These are phyloP conservation scores for Lycia hirtaria DNA, from an alignment of 2,888 invertebrate genomes.

Conservation along the genomic window DNA sequence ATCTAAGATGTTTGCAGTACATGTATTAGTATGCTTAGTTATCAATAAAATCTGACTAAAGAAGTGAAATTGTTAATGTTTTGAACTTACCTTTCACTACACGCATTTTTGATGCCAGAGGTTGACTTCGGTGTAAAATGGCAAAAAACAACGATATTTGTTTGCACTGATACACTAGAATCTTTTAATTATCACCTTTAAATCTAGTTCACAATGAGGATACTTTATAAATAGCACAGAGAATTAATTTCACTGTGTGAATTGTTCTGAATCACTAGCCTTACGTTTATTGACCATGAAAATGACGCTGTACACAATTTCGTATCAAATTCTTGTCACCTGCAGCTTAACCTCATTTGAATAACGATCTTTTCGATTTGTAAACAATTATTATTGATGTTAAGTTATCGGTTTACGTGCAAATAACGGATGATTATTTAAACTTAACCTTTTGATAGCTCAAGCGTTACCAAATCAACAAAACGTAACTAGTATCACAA, in stretches of 20 bases:
- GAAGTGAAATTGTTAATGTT: not conserved
- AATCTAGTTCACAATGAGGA: constrained; percentile 6
- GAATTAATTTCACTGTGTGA: constrained; percentile 21
- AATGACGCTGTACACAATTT: constrained; percentile 24
- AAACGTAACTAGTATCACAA: constrained; percentile 61
- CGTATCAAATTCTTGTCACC: constrained; percentile 37
- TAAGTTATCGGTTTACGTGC: constrained; percentile 20
- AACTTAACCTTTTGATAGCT: constrained; percentile 44
- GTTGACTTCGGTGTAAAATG: not conserved
- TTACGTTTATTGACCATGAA: constrained; percentile 28
- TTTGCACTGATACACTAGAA: constrained; percentile 4
- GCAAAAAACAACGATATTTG: not conserved
- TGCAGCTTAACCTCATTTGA: constrained; percentile 58
- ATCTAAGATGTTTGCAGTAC: no score
- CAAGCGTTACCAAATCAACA: constrained; percentile 48
- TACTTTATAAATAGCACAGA: constrained; percentile 14
- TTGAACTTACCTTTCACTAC: constrained; percentile 22
- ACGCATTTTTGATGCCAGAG: constrained; percentile 14
- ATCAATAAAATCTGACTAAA: not conserved
- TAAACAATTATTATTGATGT: constrained; percentile 34
- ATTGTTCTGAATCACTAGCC: constrained; percentile 29
- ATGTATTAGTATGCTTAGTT: not conserved
- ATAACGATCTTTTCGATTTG: constrained; percentile 48
- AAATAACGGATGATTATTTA: constrained; percentile 33
- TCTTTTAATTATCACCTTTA: constrained; percentile 3